Conservation (phyloP, 2,888 invertebrate genomes). For the Cerceris rybyensis region DNA sequence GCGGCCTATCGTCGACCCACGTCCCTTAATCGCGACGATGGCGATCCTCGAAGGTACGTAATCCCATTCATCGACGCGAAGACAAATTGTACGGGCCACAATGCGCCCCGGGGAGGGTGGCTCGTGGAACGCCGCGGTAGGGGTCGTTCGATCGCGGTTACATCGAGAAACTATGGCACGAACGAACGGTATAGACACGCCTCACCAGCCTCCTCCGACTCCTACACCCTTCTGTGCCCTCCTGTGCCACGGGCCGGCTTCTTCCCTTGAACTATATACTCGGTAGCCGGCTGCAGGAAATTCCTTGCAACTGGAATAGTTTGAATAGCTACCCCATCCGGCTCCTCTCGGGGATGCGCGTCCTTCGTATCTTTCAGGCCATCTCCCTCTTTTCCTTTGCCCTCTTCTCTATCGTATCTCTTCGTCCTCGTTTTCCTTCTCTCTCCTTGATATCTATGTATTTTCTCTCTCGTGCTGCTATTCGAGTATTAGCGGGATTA, state of each 20-base stretch:
- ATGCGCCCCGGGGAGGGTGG: slow-evolving; percentile 46
- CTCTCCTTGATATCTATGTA: slow-evolving; percentile 7
- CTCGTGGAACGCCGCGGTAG: slow-evolving; percentile 23
- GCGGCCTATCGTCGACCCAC: slow-evolving; percentile 19
- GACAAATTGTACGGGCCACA: slow-evolving; percentile 67
- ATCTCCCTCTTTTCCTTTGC: not conserved
- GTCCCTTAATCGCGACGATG: slow-evolving; percentile 55
- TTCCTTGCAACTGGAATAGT: slow-evolving; percentile 70
- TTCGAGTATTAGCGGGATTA: slow-evolving; percentile 44
- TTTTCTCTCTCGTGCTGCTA: slow-evolving; percentile 5
- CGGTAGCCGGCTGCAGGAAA: slow-evolving; percentile 57
- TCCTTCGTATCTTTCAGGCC: slow-evolving; percentile 21
- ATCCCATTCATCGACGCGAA: slow-evolving; percentile 68
- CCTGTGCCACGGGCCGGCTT: not conserved
- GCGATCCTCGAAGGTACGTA: slow-evolving; percentile 61
- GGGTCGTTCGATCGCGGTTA: slow-evolving; percentile 65
- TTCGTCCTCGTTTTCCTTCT: slow-evolving; percentile 4
- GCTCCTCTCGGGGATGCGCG: slow-evolving; percentile 40
- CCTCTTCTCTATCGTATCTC: slow-evolving; percentile 3
- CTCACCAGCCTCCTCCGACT: slow-evolving; percentile 3
- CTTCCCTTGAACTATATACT: slow-evolving; percentile 43
- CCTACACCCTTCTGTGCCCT: slow-evolving; percentile 8
- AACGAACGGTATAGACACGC: slow-evolving; percentile 43
- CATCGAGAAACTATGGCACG: slow-evolving; percentile 67
- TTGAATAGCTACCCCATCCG: slow-evolving; percentile 66